Base-by-base conservation (phyloP, 2,797 vertebrate species). In the Pangasius mekongensis region DNA sequence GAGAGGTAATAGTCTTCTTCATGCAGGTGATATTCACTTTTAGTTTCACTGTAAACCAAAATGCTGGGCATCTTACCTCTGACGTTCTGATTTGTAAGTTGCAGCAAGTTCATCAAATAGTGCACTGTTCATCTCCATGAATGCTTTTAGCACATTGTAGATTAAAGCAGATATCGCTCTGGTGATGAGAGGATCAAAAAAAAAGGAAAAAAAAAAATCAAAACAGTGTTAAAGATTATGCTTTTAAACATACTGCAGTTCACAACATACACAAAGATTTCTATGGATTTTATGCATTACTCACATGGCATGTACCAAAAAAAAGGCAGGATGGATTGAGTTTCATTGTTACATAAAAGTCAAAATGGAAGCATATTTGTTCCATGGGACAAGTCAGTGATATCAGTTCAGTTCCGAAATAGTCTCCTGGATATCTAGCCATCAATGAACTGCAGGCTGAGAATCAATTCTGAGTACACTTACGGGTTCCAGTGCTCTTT, bases 401-500 rank as follows among this genome's bases (percentile, higher is more conserved):
- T 2, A 60, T 39, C 20, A 39, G 16, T n/a, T n/a, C n/a, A n/a
- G n/a, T n/a, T n/a, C 6, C 6, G 24, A 73, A 43, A 73, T 2
- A 6, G 33, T 49, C 43, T 80, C 54, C 33, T 58, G 33, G 22
- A 81, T n/a, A 77, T 77, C 49, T 47, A 77, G 3, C 71, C 4
- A 27, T 49, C 47, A 18, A n/a, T 77, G 30, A 80, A 58, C 8
- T 58, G 52, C 30, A 36, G 52, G 18, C 0, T 39, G 56, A 82
- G 33, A 27, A 5, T 2, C 36, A 18, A 47, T 18, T 64, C 10
- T 20, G 16, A 77, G 20, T 49, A 69, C 14, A 96, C 98, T 96
- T 95, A 99, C 98, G 98, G 98, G 95, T 99, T 99, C 98, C 98
- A 99, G 95, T 99, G 98, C 85, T 99, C 98, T 97, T 99, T 99